These are phyloP conservation scores for Heterotis niloticus DNA, from an alignment of 2,113 vertebrate genomes.

Conservation along the genomic window DNA sequence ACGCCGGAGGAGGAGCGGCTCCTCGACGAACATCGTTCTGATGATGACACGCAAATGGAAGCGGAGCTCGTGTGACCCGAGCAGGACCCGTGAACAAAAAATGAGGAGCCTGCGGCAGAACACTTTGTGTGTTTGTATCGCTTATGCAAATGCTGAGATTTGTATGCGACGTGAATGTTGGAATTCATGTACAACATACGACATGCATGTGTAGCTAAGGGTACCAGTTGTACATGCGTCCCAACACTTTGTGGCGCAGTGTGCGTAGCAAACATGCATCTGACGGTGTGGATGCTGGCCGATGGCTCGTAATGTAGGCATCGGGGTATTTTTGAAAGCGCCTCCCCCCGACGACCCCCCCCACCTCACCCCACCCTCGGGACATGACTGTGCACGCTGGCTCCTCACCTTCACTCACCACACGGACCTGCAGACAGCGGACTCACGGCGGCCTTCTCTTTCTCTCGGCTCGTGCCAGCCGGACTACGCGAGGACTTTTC, in stretches of 20 bases:
- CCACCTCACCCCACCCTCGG: too few relatives aligned
- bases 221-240: conserved; percentile 26
- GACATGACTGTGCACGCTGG: conserved; percentile 37
- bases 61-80: background rate
- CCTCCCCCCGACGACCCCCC: too few relatives aligned
- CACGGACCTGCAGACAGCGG: too few relatives aligned
- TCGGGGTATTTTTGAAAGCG: background rate
- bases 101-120: background rate
- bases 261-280: background rate
- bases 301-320: too few relatives aligned
- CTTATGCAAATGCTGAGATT: conserved; percentile 37
- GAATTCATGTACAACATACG: conserved; percentile 1
- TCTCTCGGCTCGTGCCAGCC: conserved; percentile 47
- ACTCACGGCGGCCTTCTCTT: conserved; percentile 40
- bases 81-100: background rate
- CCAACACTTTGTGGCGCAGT: conserved; percentile 34
- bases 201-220: conserved; percentile 27
- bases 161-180: conserved; percentile 35
- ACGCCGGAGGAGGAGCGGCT: too few relatives aligned
- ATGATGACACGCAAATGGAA: background rate
- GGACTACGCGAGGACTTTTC: conserved; percentile 35
- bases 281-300: background rate
- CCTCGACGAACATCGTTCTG: too few relatives aligned
- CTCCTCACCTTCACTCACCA: conserved; percentile 11
- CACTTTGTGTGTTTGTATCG: background rate